Conservation (phyloP, 1,140 invertebrate species). For the Nephotettix cincticeps region DNA sequence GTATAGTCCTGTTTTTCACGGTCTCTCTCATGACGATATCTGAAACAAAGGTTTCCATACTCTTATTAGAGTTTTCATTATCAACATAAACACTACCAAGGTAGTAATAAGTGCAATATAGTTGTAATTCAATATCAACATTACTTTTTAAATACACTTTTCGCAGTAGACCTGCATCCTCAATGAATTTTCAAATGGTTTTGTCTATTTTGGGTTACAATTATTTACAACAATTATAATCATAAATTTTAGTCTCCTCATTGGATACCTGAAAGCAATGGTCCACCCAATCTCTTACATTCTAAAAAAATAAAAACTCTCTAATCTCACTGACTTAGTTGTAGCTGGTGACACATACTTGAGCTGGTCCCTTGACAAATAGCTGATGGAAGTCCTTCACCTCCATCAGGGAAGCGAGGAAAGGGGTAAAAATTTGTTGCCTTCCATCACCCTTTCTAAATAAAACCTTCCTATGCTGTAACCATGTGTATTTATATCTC, state of each 20-base stretch:
- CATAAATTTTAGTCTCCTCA: not conserved
- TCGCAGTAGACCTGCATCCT: not conserved
- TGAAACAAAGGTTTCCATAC: conserved; percentile 23
- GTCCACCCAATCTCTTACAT: not conserved
- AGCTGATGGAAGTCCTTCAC: too few species aligned
- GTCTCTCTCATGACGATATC: conserved; percentile 38
- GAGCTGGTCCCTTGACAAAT: not conserved
- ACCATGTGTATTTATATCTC: too few species aligned
- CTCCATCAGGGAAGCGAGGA: too few species aligned
- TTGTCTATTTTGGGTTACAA: not conserved
- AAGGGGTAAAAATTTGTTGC: too few species aligned
- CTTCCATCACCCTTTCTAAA: too few species aligned
- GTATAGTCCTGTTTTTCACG: conserved; percentile 39
- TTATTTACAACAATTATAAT: not conserved
- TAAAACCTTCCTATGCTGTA: too few species aligned
- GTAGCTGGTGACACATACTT: not conserved
- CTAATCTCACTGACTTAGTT: not conserved
- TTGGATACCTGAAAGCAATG: not conserved
- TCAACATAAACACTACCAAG: not conserved
- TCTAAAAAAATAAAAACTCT: not conserved
- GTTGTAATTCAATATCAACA: not conserved
- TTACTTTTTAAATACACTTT: not conserved
- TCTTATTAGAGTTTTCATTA: not conserved
- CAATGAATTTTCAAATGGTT: not conserved
- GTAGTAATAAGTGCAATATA: not conserved